Evolutionary conservation across 2,888 invertebrate genomes (phyloP).

Genomic region (Metopia argyrocephala): DNA sequence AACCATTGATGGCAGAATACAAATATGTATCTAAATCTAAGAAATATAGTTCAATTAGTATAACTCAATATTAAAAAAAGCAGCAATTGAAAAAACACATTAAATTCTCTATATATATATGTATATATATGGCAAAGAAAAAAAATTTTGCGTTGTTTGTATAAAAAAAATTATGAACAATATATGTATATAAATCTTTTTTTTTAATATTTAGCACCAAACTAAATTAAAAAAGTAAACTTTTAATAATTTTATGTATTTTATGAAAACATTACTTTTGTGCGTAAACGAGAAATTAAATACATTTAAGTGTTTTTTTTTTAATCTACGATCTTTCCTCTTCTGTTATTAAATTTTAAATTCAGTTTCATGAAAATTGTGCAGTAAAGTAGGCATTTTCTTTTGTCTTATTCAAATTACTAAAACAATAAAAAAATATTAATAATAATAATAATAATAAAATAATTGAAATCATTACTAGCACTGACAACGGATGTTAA

Average conservation of each 20-base stretch:
- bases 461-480: conserved; percentile 47
- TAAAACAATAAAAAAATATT: conserved; percentile 23
- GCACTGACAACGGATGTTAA: conserved; percentile 48
- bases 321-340: conserved; percentile 3
- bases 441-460: no score
- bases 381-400: conserved; percentile 1
- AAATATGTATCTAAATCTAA: conserved; percentile 11
- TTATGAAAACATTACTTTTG: conserved; percentile 35
- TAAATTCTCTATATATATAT: conserved; percentile 25
- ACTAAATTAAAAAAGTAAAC: conserved; percentile 45
- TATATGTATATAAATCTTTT: conserved; percentile 47
- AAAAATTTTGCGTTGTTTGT: conserved; percentile 28
- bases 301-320: conserved; percentile 39
- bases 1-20: conserved; percentile 37
- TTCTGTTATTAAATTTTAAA: conserved; percentile 27
- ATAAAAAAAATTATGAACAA: conserved; percentile 42
- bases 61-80: conserved; percentile 24
- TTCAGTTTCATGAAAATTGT: conserved; percentile 14
- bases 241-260: background rate
- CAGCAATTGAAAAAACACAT: conserved; percentile 23
- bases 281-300: conserved; percentile 53
- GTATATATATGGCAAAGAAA: conserved; percentile 53
- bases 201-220: conserved; percentile 57
- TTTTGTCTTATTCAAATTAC: conserved; percentile 22
- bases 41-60: conserved; percentile 23